Conservation (phyloP, 2,113 vertebrate genomes). For the Hypocryptadius cinnamomeus region DNA sequence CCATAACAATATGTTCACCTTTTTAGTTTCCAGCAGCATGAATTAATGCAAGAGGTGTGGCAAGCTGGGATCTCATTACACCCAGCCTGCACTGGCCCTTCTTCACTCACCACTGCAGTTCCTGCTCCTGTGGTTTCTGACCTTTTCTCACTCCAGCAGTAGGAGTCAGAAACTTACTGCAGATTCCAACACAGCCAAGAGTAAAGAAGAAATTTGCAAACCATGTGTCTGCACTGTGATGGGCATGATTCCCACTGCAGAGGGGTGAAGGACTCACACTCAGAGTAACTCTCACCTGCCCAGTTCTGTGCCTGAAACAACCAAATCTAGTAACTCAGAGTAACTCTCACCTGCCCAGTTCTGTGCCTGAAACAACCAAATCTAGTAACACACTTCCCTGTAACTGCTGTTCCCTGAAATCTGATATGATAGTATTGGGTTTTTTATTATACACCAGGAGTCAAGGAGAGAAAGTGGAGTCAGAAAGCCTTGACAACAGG, state of each 20-base stretch:
- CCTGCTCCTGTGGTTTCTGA: not conserved
- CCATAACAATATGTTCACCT: not conserved
- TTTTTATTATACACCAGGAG: not conserved
- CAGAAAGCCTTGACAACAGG: not conserved
- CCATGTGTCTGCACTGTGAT: not conserved
- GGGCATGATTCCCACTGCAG: not conserved
- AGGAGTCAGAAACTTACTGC: not conserved
- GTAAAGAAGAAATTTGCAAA: not conserved
- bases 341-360: not conserved
- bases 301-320: not conserved
- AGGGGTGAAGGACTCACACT: not conserved
- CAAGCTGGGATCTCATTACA: not conserved
- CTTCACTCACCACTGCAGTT: not conserved
- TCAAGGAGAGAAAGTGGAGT: not conserved
- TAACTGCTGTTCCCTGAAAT: not conserved
- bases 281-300: not conserved
- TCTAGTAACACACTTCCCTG: not conserved
- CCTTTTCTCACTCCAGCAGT: not conserved
- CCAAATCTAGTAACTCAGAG: rapidly evolving
- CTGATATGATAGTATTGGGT: not conserved
- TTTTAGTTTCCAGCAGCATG: not conserved
- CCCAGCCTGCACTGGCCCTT: not conserved
- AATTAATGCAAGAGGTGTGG: not conserved
- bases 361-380: not conserved
- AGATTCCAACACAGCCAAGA: not conserved